phyloP scores from a whole-genome alignment of 23 tunicate genomes.

The Styela plicata region DNA sequence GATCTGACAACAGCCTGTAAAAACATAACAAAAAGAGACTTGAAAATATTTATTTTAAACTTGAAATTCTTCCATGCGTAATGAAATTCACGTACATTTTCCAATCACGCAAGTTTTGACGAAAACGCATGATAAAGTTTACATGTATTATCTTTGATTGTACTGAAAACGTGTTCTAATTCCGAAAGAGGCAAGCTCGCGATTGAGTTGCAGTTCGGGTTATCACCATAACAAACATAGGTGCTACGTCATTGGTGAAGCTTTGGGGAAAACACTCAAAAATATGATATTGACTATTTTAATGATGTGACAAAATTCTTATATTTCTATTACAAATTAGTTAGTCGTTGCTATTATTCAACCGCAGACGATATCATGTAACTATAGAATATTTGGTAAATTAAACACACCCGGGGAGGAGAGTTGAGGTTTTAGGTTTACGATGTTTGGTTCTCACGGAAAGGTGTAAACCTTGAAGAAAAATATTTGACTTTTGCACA shows the following conservation, averaged over 20 bases:
- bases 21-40: background rate
- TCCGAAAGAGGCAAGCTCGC: background rate
- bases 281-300: background rate
- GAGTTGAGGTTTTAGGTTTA: background rate
- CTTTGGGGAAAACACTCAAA: background rate
- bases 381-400: background rate
- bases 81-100: background rate
- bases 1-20: conserved; percentile 28
- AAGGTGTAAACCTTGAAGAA: too few species aligned
- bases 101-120: too few species aligned
- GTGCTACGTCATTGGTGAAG: background rate
- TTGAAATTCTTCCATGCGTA: background rate
- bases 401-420: conserved; percentile 2
- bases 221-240: background rate
- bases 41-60: background rate
- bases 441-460: background rate
- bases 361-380: background rate
- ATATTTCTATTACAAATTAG: background rate
- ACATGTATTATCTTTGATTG: too few species aligned
- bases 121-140: too few species aligned
- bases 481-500: too few species aligned
- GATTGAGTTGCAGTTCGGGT: background rate
- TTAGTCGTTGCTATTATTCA: background rate
- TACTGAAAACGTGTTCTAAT: background rate
- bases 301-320: background rate